Evolutionary conservation across 92 coral and sea anemone genomes (phyloP).

Genomic region (Bergia puertoricense): DNA sequence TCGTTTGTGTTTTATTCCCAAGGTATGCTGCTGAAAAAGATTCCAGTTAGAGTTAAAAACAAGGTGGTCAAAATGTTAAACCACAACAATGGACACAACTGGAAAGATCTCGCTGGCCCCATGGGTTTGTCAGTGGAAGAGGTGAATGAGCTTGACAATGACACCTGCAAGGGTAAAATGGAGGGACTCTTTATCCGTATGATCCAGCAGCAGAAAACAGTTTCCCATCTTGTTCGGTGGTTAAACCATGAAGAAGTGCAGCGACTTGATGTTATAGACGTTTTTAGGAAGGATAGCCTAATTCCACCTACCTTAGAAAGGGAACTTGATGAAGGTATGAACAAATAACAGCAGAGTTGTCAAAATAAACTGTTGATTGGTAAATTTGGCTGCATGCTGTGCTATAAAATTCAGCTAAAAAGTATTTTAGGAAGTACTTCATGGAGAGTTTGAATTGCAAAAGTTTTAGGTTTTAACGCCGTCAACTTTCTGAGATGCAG

Average conservation of each 20-base stretch:
- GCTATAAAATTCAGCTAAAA: no score
- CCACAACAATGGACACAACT: slow-evolving; percentile 44
- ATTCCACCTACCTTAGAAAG: slow-evolving; percentile 4
- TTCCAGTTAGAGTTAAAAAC: slow-evolving; percentile 51
- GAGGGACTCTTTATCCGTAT: slow-evolving; percentile 60
- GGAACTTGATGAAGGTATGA: slow-evolving; percentile 22
- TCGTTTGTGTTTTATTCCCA: neutral
- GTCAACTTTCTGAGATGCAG: no score
- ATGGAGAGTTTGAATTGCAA: no score
- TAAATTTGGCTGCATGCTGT: no score
- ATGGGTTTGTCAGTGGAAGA: slow-evolving; percentile 62
- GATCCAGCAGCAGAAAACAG: slow-evolving; percentile 49
- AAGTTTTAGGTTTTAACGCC: no score
- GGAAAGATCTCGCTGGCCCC: slow-evolving; percentile 75
- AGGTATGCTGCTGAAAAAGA: slow-evolving; percentile 70
- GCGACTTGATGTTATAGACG: slow-evolving; percentile 55
- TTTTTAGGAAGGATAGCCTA: slow-evolving; percentile 20
- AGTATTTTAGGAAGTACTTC: no score
- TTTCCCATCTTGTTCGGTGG: slow-evolving; percentile 54
- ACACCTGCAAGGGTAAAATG: slow-evolving; percentile 57
- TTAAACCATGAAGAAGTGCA: slow-evolving; percentile 34
- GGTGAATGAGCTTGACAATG: slow-evolving; percentile 26
- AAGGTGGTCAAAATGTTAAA: slow-evolving; percentile 55
- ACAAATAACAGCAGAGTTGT: neutral
- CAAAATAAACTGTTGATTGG: no score